These are phyloP conservation scores for Adelges cooleyi DNA, from an alignment of 1,140 invertebrate species.

Conservation along the genomic window DNA sequence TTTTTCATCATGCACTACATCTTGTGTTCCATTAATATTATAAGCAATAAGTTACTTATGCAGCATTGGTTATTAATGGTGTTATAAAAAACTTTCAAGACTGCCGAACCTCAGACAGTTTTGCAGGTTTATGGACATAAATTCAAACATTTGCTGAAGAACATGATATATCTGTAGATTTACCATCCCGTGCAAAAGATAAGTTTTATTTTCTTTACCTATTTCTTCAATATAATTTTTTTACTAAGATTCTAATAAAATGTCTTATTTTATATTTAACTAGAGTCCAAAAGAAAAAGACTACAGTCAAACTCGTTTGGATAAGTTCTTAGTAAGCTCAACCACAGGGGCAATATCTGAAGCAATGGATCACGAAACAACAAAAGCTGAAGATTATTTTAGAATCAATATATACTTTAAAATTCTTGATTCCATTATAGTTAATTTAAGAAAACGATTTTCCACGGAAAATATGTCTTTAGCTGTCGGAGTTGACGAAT, in stretches of 20 bases:
- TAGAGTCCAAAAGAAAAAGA: not conserved
- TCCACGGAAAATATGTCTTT: not conserved
- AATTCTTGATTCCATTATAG: not conserved
- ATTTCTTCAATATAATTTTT: not conserved
- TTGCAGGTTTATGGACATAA: not conserved
- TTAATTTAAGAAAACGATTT: not conserved
- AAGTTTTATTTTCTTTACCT: not conserved
- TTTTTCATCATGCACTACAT: not conserved
- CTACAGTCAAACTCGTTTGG: not conserved
- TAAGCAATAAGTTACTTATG: not conserved
- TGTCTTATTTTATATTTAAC: not conserved
- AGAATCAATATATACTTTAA: slow-evolving; percentile 1
- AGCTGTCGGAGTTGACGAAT: not conserved
- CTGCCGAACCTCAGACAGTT: not conserved
- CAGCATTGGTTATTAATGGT: no score
- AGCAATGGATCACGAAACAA: not conserved
- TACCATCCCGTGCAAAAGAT: not conserved
- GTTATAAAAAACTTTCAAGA: no score
- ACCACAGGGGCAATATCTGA: slow-evolving; percentile 1
- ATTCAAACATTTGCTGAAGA: not conserved
- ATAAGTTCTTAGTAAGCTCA: not conserved
- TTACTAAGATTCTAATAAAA: not conserved
- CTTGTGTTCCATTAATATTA: not conserved
- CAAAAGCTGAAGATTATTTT: not conserved
- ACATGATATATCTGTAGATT: not conserved